Base-by-base conservation (phyloP, 1,140 invertebrate species). In the Latrodectus geometricus region DNA sequence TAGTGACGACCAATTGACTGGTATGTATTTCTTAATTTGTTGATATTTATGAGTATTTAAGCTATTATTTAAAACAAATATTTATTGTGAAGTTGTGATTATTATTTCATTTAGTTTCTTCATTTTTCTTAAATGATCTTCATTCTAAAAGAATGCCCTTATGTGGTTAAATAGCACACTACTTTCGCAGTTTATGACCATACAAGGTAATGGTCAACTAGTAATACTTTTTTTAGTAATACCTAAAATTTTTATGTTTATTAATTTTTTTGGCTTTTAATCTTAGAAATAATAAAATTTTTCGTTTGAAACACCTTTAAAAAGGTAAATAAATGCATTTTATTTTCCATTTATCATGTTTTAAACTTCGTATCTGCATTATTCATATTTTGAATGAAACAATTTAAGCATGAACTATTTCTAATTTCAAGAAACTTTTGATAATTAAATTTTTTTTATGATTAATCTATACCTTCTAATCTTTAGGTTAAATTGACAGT, bases 161-260 rank as follows among this genome's bases (percentile, higher is more conserved):
- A 77, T 86, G 83, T 17, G 83, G 83, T 52, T 65, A 86, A 86
- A 70, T 75, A 74, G 83, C 83, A 86, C 83, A 86, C 83, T 74
- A 74, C 49, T 50, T 52, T 14, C n/a, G 35, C 35, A 61, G 0
- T 14, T 20, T 50, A 72, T 86, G 69, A 20, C 83, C 83, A 61
- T 77, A 86, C 83, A 86, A 56, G 83, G 83, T 23, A 78, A 77
- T 54, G 20, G 61, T 66, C 61, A 61, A 14, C 8, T 35, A 35
- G 35, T 61, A 14, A 61, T 14, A 14, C 14, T 8, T 8, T 14
- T 9, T 56, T 8, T 56, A 56, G 14, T 8, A 8, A 56, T 56
- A 8, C 11, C 8, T 61, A 61, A 61, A 8, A 17, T 14, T 14
- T 2, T 61, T 17, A 61, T 61, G 17, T 61, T 61, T 14, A 3